Base-by-base conservation (phyloP, 2,113 vertebrate genomes). In the Ammodytes marinus region DNA sequence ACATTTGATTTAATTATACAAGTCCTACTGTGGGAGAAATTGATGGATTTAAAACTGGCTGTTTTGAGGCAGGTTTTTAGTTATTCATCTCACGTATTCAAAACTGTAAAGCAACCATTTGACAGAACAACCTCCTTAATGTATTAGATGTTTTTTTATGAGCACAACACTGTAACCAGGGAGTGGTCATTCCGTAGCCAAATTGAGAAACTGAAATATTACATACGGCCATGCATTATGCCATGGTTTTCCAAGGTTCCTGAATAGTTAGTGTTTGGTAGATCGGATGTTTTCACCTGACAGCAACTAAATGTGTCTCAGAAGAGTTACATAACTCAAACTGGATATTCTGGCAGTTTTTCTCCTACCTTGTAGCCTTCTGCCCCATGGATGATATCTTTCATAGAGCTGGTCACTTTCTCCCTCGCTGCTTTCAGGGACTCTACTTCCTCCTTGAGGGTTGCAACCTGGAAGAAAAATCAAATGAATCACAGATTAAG, bases 281-380 rank as follows among this genome's bases (percentile, higher is more conserved):
- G 13, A 17, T 40, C 9, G 2, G 35, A 14, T 10, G 4, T 66
- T 7, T 37, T 5, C 50, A 42, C 15, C 17, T 2, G 3, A n/a
- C 50, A 69, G 4, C 67, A 43, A 52, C 11, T 55, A 42, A 42
- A 43, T 13, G 49, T 12, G 6, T 58, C 7, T 0, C 14, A 0
- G 50, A 49, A 61, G 8, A 10, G 55, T 74, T 13, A 53, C 12
- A 65, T 45, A 79, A 59, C 0, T 40, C 15, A 3, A 73, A 12
- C 43, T 67, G n/a, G n/a, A 57, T 15, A n/a, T 55, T 55, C n/a
- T 59, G 10, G 8, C 17, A 10, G 39, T 5, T 54, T 53, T 6
- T 47, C 42, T n/a, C 53, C 63, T 95, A 99, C 98, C 97, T 98
- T 99, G 90, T 98, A 99, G 85, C 95, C 96, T 91, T 99, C 98